Base-by-base conservation (phyloP, 30 jellyfish, hydroid and myxozoan genomes). In the Chironex yamaguchii region DNA sequence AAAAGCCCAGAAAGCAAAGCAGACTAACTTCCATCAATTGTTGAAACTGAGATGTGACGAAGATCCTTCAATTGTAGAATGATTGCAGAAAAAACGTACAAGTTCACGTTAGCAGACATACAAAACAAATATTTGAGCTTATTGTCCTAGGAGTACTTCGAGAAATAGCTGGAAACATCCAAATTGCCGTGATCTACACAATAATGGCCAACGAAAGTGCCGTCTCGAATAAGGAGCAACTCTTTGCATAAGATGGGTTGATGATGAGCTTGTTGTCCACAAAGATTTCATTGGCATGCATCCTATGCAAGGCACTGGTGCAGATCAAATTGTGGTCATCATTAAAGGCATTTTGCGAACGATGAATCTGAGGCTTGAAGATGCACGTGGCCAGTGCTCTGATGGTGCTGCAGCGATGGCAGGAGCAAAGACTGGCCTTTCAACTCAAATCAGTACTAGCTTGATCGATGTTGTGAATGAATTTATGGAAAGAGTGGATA, bases 1-100 rank as follows among this genome's bases (percentile, higher is more conserved):
- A 28, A 28, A 52, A 29, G 66, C 29, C 12, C 62, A 74, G 30
- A 32, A 26, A 36, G 0, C 33, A 25, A 53, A 36, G 31, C 50
- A 77, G 67, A 52, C 89, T 4, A 77, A 77, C 65, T 77, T 77
- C 32, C 2, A 21, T 54, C 89, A 77, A 52, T 34, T 77, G 62
- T 52, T 77, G 66, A 22, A 24, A 31, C 6, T 77, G 3, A 6
- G 84, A 6, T 53, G 53, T 9, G 26, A 25, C 11, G 84, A 77
- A 27, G 89, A 77, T 62, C 86, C 86, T 1, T 62, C 80, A 0
- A 77, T 77, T 52, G 62, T 23, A 4, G 85, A 77, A 52, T 77
- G 89, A 82, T 66, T 77, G 21, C 30, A 42, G 58, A 42, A 42
- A 42, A 42, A 6, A 42, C 58, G 17, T 6, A 17, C 58, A 42